Base-by-base conservation (phyloP, 2,888 invertebrate genomes). In the Hymenopus coronatus region DNA sequence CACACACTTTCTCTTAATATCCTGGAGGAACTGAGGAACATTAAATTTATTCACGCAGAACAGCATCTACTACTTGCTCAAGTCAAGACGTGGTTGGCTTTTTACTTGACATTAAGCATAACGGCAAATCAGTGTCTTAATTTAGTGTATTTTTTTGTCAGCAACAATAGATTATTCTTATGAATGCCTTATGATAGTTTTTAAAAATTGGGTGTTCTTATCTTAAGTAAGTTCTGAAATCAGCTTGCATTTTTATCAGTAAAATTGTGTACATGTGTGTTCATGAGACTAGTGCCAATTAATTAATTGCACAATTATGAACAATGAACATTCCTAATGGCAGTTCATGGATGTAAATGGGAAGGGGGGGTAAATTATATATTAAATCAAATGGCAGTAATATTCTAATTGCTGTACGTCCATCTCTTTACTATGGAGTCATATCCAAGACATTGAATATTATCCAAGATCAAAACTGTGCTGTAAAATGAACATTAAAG, bases 281-380 rank as follows among this genome's bases (percentile, higher is more conserved):
- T 88, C 88, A 88, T 88, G 81, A 70, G 54, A 89, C 84, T 87
- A 89, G 87, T 89, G 89, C 89, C 89, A 89, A 89, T 86, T 87
- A 83, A 89, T 86, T 84, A 83, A 54, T 87, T 87, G 89, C 88
- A 88, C 88, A 83, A 88, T 82, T 33, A 82, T 28, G 15, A 82
- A 54, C 30, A 33, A 46, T 14, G n/a, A 88, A 46, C 88, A 83
- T 88, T 88, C 88, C 88, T 88, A 88, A 83, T 88, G 88, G 83
- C 83, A 88, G 46, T 82, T 33, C 28, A 25, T 83, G 88, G 54
- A 83, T 27, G 27, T 28, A 27, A 83, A 7, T 28, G 30, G 30
- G 15, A 28, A 15, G 30, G 27, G 30, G 30, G 28, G 28, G 30
- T 30, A 83, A 83, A 30, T 28, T 28, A 83, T 83, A 83, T 83